phyloP scores from a whole-genome alignment of 2,888 invertebrate genomes.

The Sarcophaga rosellei region DNA sequence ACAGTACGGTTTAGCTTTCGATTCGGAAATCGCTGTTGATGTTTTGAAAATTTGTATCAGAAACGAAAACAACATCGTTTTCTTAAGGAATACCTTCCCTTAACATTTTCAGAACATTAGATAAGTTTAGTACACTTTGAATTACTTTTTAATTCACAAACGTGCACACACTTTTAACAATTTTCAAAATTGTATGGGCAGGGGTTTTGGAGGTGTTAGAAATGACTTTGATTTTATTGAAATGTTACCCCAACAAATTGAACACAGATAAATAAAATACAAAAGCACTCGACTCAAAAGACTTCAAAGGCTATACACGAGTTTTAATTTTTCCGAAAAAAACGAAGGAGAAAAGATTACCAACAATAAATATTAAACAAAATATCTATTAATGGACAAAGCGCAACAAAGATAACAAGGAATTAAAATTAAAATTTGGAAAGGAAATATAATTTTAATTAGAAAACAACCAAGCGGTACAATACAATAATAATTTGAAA shows the following conservation, averaged over 20 bases:
- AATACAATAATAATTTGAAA: background rate
- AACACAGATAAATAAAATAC: slow-evolving; percentile 50
- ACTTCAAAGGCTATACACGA: slow-evolving; percentile 48
- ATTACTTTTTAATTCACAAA: slow-evolving; percentile 1
- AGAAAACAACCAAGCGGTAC: background rate
- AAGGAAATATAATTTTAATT: background rate
- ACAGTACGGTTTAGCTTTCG: no score
- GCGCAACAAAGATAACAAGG: no score
- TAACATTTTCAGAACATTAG: slow-evolving; percentile 11
- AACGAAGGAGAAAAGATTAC: background rate
- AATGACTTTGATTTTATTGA: slow-evolving; percentile 61
- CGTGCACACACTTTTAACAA: slow-evolving; percentile 9
- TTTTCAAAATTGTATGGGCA: slow-evolving; percentile 7
- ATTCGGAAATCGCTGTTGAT: no score
- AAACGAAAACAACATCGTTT: no score
- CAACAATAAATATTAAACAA: slow-evolving; percentile 13
- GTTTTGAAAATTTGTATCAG: no score
- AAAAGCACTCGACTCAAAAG: slow-evolving; percentile 7
- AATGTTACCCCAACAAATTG: slow-evolving; percentile 62
- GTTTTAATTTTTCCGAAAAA: background rate
- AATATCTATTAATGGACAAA: background rate
- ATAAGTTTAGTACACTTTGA: slow-evolving; percentile 14
- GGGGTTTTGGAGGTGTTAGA: slow-evolving; percentile 54
- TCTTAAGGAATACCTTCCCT: slow-evolving; percentile 32
- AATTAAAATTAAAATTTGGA: background rate